Evolutionary conservation across 2,113 vertebrate genomes (phyloP).

Genomic region (Butorides virescens): DNA sequence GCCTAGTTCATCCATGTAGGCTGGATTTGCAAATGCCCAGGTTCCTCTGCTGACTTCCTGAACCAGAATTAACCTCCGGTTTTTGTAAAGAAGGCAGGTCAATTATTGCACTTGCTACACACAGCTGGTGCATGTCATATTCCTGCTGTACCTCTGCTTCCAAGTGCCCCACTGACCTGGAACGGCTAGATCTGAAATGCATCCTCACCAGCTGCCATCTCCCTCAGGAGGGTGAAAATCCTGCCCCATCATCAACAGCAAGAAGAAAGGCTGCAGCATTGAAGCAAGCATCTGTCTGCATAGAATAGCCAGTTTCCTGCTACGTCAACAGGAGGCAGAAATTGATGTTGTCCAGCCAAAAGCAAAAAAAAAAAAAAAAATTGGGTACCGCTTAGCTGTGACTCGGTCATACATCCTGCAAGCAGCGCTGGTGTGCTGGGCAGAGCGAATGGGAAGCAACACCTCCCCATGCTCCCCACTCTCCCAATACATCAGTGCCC

Average conservation of each 20-base stretch:
- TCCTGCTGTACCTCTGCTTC: neutral
- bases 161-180: neutral
- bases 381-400: neutral
- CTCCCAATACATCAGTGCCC: neutral
- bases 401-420: neutral
- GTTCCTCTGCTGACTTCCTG: neutral
- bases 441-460: neutral
- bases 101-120: neutral
- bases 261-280: neutral
- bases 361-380: neutral
- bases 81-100: neutral
- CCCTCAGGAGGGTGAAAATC: neutral
- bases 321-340: neutral
- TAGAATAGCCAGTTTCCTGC: neutral
- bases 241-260: neutral
- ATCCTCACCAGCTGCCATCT: neutral
- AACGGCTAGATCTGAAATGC: neutral
- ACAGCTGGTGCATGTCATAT: fast-evolving
- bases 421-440: neutral
- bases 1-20: neutral
- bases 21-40: neutral
- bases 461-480: neutral
- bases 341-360: neutral
- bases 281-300: neutral
- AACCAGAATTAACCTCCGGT: neutral